These are phyloP conservation scores for Zaprionus nigranus DNA, from an alignment of 1,140 invertebrate species.

Conservation along the genomic window DNA sequence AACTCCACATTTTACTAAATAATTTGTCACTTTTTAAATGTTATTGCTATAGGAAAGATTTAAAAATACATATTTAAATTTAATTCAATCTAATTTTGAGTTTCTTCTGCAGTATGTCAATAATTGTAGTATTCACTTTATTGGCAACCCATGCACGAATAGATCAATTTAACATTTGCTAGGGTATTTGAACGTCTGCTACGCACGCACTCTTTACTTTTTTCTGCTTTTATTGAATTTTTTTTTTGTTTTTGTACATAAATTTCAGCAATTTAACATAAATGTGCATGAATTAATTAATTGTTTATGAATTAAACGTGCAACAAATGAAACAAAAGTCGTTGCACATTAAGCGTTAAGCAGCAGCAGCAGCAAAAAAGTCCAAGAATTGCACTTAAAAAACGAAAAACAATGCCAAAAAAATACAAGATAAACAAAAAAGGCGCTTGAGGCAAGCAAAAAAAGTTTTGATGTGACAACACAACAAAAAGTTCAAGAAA, in stretches of 20 bases:
- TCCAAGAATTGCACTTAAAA: conserved; percentile 51
- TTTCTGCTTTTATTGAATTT: conserved; percentile 6
- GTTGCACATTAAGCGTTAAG: conserved; percentile 39
- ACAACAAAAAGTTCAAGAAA: conserved; percentile 33
- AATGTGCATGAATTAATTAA: conserved; percentile 82
- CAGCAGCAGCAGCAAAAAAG: conserved; percentile 40
- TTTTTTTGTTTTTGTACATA: conserved; percentile 56
- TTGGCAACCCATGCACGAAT: not conserved
- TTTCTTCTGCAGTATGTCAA: too few relatives aligned
- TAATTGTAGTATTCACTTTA: too few relatives aligned
- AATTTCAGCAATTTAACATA: conserved; percentile 79
- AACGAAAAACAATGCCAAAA: conserved; percentile 65
- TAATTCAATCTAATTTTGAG: too few relatives aligned
- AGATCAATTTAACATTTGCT: not conserved
- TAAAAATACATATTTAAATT: too few relatives aligned
- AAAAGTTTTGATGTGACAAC: conserved; percentile 52
- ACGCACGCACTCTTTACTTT: not conserved
- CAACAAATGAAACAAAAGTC: conserved; percentile 49
- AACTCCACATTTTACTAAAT: too few relatives aligned
- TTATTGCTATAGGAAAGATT: too few relatives aligned
- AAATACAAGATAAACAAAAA: conserved; percentile 76
- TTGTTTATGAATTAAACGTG: conserved; percentile 83
- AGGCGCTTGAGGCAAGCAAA: conserved; percentile 66
- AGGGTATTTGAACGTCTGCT: not conserved
- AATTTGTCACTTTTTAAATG: too few relatives aligned